These are phyloP conservation scores for Xyrauchen texanus DNA, from an alignment of 2,113 vertebrate species.

Conservation along the genomic window DNA sequence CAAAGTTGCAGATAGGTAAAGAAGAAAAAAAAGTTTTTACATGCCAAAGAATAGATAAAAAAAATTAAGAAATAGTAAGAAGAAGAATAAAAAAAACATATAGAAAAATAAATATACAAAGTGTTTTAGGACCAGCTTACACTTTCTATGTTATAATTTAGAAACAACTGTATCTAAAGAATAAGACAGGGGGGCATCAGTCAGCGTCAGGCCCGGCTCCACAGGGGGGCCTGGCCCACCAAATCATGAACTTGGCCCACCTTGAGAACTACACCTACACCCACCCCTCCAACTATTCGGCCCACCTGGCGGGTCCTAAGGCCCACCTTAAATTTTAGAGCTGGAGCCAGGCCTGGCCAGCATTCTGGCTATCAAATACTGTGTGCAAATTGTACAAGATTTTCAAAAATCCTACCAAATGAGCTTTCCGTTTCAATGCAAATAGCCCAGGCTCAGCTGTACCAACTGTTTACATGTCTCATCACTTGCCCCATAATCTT, in stretches of 20 bases:
- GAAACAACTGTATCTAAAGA: neutral
- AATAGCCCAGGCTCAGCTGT: conserved; percentile 74
- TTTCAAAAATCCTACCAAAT: conserved; percentile 77
- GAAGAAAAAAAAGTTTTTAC: conserved; percentile 68
- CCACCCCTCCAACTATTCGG: no score
- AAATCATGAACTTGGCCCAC: no score
- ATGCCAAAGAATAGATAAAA: conserved; percentile 64
- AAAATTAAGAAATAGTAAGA: no score
- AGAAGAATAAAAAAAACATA: neutral
- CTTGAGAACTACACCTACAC: no score
- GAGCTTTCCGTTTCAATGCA: conserved; percentile 74
- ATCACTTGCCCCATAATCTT: conserved; percentile 74
- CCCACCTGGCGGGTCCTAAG: no score
- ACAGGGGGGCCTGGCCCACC: no score
- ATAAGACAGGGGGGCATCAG: no score
- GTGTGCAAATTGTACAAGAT: conserved; percentile 74
- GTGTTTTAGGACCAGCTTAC: conserved; percentile 1
- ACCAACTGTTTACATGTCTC: conserved; percentile 80
- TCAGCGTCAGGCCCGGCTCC: no score
- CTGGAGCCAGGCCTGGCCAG: conserved; percentile 35
- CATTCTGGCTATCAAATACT: conserved; percentile 64
- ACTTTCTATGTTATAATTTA: conserved; percentile 1
- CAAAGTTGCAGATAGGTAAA: conserved; percentile 91
- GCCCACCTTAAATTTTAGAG: no score
- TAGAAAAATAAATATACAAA: neutral